Base-by-base conservation (phyloP, 2,113 vertebrate species). In the Rhinolophus sinicus region DNA sequence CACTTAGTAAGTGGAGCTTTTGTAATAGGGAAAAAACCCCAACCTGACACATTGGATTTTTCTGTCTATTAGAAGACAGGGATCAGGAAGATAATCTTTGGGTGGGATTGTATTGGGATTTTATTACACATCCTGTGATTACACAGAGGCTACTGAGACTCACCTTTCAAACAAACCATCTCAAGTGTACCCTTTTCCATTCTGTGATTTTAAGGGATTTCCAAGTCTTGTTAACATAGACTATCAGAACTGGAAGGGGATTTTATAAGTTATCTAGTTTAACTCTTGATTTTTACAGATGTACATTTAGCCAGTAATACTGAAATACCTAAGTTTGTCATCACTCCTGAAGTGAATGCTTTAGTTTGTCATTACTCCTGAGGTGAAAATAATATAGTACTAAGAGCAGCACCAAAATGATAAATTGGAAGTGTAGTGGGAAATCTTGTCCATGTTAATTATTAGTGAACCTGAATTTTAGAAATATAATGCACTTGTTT, bases 171-270 rank as follows among this genome's bases (percentile, higher is more conserved):
- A 62, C 64, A 69, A 64, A 54, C 38, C 54, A 72, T 69, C 70
- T 84, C 62, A 92, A 78, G 56, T 86, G 19, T 35, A 87, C 18
- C 18, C 30, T 85, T 94, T 95, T 91, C 65, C 80, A 89, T 81
- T 92, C 92, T 94, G 82, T 83, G 85, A 93, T 96, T 96, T 96
- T 82, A 81, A 93, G 95, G 89, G 90, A 95, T 93, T 97, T 97
- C 93, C 92, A 92, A 58, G 67, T 56, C 26, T 87, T 73, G n/a
- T 85, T 92, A 90, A 83, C 35, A 81, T 47, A 76, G 54, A 96
- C 7, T 94, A 90, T 82, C 73, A 97, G 90, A 94, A 89, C 72
- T 82, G 33, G 60, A 89, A 88, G 84, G 86, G 80, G 78, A 90
- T 76, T 97, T 88, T 95, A 40, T 89, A 82, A 67, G 7, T 84